These are phyloP conservation scores for Hippoglossus stenolepis DNA, from an alignment of 2,113 vertebrate species.

Conservation along the genomic window DNA sequence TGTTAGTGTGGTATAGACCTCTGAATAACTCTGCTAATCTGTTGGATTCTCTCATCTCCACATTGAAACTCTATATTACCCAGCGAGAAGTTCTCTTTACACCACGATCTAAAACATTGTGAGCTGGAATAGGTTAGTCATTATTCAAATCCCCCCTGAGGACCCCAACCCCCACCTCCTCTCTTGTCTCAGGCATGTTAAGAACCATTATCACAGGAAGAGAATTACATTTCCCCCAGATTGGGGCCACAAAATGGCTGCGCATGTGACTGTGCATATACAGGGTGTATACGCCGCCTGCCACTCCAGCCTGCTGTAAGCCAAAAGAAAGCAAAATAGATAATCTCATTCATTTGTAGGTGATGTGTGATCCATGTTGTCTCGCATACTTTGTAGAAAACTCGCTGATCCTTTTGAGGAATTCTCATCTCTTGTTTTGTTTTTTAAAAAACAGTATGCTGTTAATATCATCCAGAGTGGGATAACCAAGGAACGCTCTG, in stretches of 20 bases:
- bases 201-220: conserved; percentile 61
- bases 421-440: conserved; percentile 8
- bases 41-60: neutral
- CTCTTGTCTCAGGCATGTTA: conserved; percentile 55
- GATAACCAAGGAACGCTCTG: conserved; percentile 25
- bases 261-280: conserved; percentile 60
- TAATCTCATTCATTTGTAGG: conserved; percentile 46
- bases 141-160: conserved; percentile 49
- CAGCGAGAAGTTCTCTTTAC: neutral
- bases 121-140: conserved; percentile 45
- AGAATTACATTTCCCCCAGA: conserved; percentile 68
- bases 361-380: conserved; percentile 42
- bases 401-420: conserved; percentile 21
- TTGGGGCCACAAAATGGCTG: conserved; percentile 69
- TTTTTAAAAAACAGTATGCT: neutral
- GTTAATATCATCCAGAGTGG: neutral
- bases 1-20: neutral
- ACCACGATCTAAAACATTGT: conserved; percentile 5
- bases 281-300: conserved; percentile 32
- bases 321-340: conserved; percentile 46
- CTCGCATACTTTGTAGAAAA: conserved; percentile 10
- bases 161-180: conserved; percentile 4
- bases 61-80: neutral
- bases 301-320: conserved; percentile 55
- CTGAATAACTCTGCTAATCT: neutral